Evolutionary conservation across 2,113 vertebrate species (phyloP).

Genomic region (Coregonus clupeaformis): DNA sequence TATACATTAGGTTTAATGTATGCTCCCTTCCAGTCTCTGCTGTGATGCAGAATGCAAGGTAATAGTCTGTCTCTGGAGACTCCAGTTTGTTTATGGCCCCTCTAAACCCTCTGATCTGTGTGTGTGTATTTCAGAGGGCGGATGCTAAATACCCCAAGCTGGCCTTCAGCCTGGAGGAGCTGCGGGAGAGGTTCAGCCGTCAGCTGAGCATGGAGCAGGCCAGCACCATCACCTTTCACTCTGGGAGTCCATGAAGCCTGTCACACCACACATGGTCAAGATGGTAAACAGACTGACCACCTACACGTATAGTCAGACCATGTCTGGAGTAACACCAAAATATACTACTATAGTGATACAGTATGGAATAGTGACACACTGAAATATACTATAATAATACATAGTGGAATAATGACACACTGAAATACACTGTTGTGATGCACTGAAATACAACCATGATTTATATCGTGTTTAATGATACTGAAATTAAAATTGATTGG

Average conservation of each 20-base stretch:
- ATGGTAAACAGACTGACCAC: constrained; percentile 72
- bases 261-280: constrained; percentile 65
- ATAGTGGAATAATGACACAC: no score
- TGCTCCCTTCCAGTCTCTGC: not conserved
- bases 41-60: not conserved
- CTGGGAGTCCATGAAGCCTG: constrained; percentile 75
- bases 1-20: no score
- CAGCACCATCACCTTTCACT: constrained; percentile 76
- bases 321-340: not conserved
- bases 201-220: constrained; percentile 84
- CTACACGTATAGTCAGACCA: not conserved
- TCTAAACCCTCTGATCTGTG: not conserved
- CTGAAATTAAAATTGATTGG: no score
- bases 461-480: no score
- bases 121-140: constrained; percentile 61
- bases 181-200: constrained; percentile 73
- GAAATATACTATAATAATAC: no score
- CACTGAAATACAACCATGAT: no score
- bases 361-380: no score
- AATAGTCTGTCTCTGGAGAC: not conserved
- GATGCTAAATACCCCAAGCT: constrained; percentile 77
- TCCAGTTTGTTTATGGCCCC: not conserved
- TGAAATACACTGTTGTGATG: no score
- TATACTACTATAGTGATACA: not conserved
- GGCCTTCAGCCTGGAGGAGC: constrained; percentile 70